phyloP scores from a whole-genome alignment of 2,888 invertebrate genomes.

The Gibbula magus region DNA sequence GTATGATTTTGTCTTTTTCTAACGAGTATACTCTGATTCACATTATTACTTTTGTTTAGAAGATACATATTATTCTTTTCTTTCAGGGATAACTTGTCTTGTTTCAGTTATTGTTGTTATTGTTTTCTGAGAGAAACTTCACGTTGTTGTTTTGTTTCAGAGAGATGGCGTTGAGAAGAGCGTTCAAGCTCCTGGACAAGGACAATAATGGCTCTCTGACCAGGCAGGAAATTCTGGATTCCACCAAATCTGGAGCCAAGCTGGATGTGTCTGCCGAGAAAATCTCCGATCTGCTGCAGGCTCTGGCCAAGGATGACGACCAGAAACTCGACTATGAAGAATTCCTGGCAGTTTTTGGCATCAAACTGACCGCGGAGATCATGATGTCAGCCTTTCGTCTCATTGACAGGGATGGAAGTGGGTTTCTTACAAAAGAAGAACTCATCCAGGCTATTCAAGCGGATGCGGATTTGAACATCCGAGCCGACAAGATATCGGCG shows the following conservation, averaged over 20 bases:
- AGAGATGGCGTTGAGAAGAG: conserved; percentile 58
- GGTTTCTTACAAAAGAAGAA: conserved; percentile 61
- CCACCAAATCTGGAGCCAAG: conserved; percentile 46
- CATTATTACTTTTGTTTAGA: too few species aligned
- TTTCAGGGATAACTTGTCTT: too few species aligned
- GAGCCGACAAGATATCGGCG: conserved; percentile 56
- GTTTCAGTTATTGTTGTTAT: too few species aligned
- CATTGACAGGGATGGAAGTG: conserved; percentile 63
- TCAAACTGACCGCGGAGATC: conserved; percentile 45
- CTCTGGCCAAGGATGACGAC: conserved; percentile 45
- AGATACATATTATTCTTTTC: too few species aligned
- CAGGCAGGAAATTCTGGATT: conserved; percentile 55
- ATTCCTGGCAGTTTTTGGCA: conserved; percentile 60
- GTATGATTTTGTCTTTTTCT: too few species aligned
- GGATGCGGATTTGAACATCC: conserved; percentile 56
- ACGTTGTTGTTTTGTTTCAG: conserved; percentile 40
- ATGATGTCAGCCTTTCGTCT: conserved; percentile 55
- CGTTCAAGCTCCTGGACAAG: conserved; percentile 58
- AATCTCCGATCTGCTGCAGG: conserved; percentile 55
- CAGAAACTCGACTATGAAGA: conserved; percentile 63
- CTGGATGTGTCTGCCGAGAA: conserved; percentile 59
- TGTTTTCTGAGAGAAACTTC: too few species aligned
- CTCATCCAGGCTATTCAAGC: conserved; percentile 57
- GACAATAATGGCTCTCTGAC: conserved; percentile 63
- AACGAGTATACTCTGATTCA: too few species aligned